A percentile compares a stretch with the other conserved stretches of the same genome.
These are phyloP conservation scores for Drosophila cardini DNA, from an alignment of 1,140 invertebrate genomes.

Conservation along the genomic window DNA sequence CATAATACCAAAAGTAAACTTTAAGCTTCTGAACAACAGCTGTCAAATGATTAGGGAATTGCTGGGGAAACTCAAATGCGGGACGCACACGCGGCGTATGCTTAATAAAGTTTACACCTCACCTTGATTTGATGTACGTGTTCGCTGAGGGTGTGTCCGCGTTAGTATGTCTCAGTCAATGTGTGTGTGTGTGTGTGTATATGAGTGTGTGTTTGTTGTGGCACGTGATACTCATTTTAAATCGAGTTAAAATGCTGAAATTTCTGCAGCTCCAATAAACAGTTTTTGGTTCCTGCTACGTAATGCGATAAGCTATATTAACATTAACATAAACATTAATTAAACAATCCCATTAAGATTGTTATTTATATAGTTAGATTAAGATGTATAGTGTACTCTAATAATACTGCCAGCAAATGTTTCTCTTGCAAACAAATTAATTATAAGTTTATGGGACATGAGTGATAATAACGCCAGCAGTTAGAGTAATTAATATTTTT, in stretches of 20 bases:
- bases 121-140: constrained; percentile 59
- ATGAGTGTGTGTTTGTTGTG: constrained; percentile 8
- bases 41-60: constrained; percentile 73
- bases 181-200: constrained; percentile 8
- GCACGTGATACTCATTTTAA: constrained; percentile 70
- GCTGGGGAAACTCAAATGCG: constrained; percentile 6
- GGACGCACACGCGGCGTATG: constrained; percentile 52
- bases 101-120: constrained; percentile 73
- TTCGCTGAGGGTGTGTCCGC: constrained; percentile 18
- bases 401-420: neutral
- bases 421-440: no score
- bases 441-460: no score
- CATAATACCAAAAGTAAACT: constrained; percentile 54
- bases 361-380: constrained; percentile 3
- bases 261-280: constrained; percentile 17
- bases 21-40: constrained; percentile 63
- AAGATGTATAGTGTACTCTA: neutral
- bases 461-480: no score
- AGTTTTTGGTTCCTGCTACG: constrained; percentile 2
- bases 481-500: no score
- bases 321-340: constrained; percentile 8
- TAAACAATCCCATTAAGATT: constrained; percentile 1
- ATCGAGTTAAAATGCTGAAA: constrained; percentile 16
- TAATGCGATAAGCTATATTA: neutral
- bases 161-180: neutral